Evolutionary conservation across 2,797 vertebrate genomes (phyloP).

Genomic region (Acanthurus leucopareius): DNA sequence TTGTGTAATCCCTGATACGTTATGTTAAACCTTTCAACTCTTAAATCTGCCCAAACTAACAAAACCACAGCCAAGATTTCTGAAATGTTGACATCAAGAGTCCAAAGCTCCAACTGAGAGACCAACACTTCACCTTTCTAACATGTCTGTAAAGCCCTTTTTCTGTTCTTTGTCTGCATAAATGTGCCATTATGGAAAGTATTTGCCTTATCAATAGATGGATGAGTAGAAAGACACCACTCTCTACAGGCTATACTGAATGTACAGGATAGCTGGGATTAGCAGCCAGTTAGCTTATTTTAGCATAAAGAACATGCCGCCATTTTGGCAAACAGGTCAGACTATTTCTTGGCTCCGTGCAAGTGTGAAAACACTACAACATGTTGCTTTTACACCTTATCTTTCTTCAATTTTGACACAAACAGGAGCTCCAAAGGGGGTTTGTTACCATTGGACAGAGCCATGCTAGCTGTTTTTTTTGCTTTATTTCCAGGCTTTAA

Average conservation of each 20-base stretch:
- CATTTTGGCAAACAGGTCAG: no score
- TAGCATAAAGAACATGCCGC: not conserved
- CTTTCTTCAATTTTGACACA: no score
- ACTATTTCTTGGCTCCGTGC: no score
- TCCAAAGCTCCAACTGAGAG: not conserved
- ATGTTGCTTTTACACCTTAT: no score
- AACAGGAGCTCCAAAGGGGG: no score
- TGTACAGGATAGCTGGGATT: not conserved
- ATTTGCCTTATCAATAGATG: not conserved
- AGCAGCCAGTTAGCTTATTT: not conserved
- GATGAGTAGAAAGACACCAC: not conserved
- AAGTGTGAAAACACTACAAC: no score
- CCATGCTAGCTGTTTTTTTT: not conserved
- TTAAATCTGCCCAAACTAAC: not conserved
- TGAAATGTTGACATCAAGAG: not conserved
- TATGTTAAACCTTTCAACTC: constrained; percentile 8
- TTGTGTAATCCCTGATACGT: constrained; percentile 6
- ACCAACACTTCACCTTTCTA: no score
- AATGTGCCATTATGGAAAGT: not conserved
- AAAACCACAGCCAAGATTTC: not conserved
- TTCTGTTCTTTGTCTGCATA: not conserved
- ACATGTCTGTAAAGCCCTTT: not conserved
- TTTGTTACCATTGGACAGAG: no score
- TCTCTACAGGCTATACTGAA: no score
- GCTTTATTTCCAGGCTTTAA: not conserved